A percentile compares a stretch with the other conserved stretches of the same genome.
Evolutionary conservation across 92 coral and sea anemone genomes (phyloP).

Genomic region (Palythoa grandis): DNA sequence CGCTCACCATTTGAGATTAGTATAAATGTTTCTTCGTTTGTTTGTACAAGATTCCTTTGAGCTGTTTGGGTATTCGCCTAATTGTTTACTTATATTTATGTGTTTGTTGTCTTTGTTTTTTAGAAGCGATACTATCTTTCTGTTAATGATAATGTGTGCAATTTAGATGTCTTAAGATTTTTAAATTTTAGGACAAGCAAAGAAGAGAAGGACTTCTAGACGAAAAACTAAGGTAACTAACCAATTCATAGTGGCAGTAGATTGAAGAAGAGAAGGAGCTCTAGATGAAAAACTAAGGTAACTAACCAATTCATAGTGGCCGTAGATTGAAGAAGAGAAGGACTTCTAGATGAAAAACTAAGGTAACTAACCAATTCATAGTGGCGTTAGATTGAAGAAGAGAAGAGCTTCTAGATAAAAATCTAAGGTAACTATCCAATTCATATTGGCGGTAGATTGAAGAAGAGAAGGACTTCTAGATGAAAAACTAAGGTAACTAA

Average conservation of each 20-base stretch:
- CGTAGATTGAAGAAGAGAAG: no score
- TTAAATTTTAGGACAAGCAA: conserved; percentile 67
- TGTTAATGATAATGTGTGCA: no score
- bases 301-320: neutral
- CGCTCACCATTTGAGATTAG: no score
- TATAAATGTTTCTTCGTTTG: no score
- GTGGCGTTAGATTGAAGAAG: neutral
- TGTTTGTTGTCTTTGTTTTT: no score
- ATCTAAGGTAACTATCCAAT: conserved; percentile 56
- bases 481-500: conserved; percentile 63
- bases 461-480: conserved; percentile 28
- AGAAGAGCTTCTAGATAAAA: conserved; percentile 46
- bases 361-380: conserved; percentile 44
- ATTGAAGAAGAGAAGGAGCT: neutral
- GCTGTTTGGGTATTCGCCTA: no score
- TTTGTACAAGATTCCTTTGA: no score
- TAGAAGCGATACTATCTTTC: no score
- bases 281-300: conserved; percentile 77
- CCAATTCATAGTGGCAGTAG: neutral
- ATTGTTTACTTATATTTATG: no score
- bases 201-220: conserved; percentile 67
- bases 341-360: conserved; percentile 55
- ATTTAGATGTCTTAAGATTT: no score
- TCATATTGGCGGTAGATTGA: neutral
- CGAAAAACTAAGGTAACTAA: conserved; percentile 69